phyloP scores from a whole-genome alignment of 2,113 vertebrate genomes.

The Alces alces region DNA sequence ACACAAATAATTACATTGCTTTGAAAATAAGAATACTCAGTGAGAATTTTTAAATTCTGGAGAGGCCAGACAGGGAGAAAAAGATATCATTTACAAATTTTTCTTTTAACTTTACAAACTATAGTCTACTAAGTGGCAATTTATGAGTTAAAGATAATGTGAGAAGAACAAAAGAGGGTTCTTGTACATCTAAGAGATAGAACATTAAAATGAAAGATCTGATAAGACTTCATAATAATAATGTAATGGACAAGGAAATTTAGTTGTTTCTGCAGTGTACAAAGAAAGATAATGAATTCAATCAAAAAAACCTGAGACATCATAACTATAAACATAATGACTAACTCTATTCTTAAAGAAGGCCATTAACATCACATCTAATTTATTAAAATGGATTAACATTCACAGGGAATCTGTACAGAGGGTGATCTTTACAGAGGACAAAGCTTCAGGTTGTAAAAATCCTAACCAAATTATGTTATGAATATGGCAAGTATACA shows the following conservation, averaged over 20 bases:
- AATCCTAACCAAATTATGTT: neutral
- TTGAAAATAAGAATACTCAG: conserved; percentile 8
- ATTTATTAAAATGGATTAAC: neutral
- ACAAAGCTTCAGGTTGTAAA: neutral
- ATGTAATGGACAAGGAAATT: neutral
- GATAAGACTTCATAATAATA: neutral
- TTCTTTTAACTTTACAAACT: neutral
- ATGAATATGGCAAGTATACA: neutral
- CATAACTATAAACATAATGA: neutral
- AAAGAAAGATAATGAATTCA: neutral
- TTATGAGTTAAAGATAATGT: neutral
- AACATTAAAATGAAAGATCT: neutral
- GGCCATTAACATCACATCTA: neutral
- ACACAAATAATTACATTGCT: neutral
- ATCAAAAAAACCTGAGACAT: neutral
- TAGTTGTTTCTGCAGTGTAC: neutral
- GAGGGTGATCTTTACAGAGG: neutral
- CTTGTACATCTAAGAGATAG: neutral
- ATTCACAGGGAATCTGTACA: neutral
- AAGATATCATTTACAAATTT: neutral
- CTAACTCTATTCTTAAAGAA: neutral
- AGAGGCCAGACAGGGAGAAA: neutral
- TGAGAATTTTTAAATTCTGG: neutral
- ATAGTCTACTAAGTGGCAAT: neutral
- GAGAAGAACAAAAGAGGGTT: neutral